phyloP scores from a whole-genome alignment of 2,888 invertebrate genomes.

The Anaspis maculata region DNA sequence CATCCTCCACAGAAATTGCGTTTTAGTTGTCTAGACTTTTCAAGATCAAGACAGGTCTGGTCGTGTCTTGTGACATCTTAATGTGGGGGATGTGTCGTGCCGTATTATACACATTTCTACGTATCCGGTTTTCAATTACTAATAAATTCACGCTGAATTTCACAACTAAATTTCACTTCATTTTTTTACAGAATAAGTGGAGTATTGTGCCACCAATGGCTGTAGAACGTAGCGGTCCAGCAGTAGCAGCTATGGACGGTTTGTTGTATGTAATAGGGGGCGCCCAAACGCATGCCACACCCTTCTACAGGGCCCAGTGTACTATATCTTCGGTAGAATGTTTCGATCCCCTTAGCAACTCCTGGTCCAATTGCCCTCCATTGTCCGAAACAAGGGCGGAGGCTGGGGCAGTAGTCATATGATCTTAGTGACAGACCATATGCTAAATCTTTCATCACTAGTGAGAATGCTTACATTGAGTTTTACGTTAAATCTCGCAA shows the following conservation, averaged over 20 bases:
- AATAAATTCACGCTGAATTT: no score
- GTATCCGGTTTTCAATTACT: no score
- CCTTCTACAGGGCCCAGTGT: constrained; percentile 78
- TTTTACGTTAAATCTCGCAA: no score
- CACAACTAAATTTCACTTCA: no score
- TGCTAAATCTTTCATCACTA: not conserved
- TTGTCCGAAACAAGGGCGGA: constrained; percentile 80
- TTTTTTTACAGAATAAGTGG: constrained; percentile 71
- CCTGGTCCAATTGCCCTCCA: constrained; percentile 71
- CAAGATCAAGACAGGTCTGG: no score
- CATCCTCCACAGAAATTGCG: no score
- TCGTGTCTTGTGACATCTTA: no score
- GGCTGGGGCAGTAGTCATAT: constrained; percentile 76
- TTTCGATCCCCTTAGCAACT: constrained; percentile 69
- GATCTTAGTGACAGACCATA: constrained; percentile 40
- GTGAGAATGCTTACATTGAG: no score
- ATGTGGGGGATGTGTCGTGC: no score
- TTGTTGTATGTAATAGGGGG: constrained; percentile 79
- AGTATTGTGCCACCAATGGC: constrained; percentile 64
- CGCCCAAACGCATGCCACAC: constrained; percentile 69
- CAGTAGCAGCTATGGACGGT: constrained; percentile 77
- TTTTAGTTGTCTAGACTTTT: no score
- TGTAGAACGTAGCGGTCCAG: constrained; percentile 71
- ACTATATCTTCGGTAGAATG: constrained; percentile 77
- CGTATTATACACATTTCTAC: no score